Conservation (phyloP, 2,113 vertebrate genomes). For the Heterochromis multidens region DNA sequence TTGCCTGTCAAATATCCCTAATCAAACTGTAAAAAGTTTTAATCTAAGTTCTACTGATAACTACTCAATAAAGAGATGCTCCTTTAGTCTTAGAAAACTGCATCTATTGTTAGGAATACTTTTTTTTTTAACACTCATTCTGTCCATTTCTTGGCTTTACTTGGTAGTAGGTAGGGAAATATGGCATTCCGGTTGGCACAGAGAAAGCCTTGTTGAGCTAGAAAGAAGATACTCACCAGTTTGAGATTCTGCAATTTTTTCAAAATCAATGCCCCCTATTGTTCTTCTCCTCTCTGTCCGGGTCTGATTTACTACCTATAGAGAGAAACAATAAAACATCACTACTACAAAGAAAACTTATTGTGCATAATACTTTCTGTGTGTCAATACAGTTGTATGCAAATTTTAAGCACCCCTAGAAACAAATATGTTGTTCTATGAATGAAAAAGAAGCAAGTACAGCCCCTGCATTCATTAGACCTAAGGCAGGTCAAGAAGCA, state of each 20-base stretch:
- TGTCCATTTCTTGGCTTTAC: not conserved
- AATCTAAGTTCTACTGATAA: not conserved
- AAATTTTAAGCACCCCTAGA: not conserved
- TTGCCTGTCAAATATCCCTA: not conserved
- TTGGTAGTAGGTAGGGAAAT: not conserved
- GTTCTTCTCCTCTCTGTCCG: constrained; percentile 57
- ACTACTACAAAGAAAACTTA: not conserved
- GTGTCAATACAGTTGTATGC: not conserved
- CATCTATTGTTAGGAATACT: not conserved
- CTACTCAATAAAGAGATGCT: not conserved
- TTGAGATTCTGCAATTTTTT: constrained; percentile 32
- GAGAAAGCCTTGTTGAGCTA: not conserved
- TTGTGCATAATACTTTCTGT: not conserved
- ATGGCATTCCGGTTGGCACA: not conserved
- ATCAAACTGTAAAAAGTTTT: not conserved
- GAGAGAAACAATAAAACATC: not conserved
- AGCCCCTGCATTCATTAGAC: not conserved
- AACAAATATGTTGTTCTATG: not conserved
- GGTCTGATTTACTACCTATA: constrained; percentile 42
- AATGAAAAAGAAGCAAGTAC: not conserved
- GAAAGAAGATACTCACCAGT: constrained; percentile 51
- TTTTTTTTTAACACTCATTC: rapidly evolving
- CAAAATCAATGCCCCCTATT: constrained; percentile 59
- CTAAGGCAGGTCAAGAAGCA: not conserved
- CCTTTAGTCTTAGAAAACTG: not conserved